Evolutionary conservation across 2,113 vertebrate species (phyloP), one percentile per base, ranked within the genome.

Genomic region (Riparia riparia): DNA sequence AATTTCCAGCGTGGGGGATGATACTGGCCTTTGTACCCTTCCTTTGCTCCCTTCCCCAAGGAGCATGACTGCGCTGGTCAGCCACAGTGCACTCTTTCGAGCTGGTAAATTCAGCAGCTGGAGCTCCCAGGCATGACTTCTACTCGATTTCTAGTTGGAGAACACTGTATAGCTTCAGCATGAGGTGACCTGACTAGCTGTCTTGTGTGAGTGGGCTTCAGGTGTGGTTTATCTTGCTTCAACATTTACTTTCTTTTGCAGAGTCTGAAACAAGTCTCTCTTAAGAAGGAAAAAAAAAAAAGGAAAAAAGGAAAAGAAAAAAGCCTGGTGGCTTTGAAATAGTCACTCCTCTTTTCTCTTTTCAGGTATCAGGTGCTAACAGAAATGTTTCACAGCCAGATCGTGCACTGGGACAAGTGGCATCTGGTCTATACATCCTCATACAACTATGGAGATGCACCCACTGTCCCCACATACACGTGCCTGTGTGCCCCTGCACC

Each of bases 381-480:
- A 83, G 12, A 60, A 60, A 79, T 14, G 32, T 56, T 82, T 87
- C 24, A 16, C 22, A 29, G 47, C 2, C 21, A n/a, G 34, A 12
- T 50, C 22, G 4, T 7, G 13, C 28, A 2, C 41, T 68, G 71
- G 34, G 66, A 41, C 45, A 31, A 41, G 45, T 44, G 41, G 22
- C 14, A 32, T 25, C 37, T 91, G 83, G 8, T 53, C 24, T 14
- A 1, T 41, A 10, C 9, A 15, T 39, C 53, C 22, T 7, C 1
- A 2, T 8, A 3, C 1, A 24, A 32, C 54, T 50, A 0, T 39
- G 47, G 68, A 58, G 42, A 14, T 26, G 14, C 2, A 37, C 2
- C 4, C 4, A 1, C 34, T 56, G 21, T 70, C 28, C 42, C 14
- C 21, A 44, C 12, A 6, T 1, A 2, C 7, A 13, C 0, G 0